Conservation (phyloP, 1,140 invertebrate genomes). For the Lasioglossum albipes region DNA sequence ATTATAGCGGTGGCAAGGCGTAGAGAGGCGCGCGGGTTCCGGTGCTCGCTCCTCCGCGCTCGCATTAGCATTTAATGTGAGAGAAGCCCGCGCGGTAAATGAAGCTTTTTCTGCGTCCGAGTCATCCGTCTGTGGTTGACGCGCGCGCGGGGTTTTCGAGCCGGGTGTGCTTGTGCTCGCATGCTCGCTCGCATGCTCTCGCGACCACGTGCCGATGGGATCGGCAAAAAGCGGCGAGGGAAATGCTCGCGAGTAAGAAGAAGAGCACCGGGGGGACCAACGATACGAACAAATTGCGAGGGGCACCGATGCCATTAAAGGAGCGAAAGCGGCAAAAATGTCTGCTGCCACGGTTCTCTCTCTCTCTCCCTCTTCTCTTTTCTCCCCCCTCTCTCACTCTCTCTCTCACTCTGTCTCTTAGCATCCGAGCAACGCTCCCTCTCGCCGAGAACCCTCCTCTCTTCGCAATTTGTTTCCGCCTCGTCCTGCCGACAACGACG, state of each 20-base stretch:
- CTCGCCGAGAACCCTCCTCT: conserved; percentile 29
- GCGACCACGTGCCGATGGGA: conserved; percentile 47
- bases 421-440: background rate
- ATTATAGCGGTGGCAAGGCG: conserved; percentile 6
- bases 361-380: too few relatives aligned
- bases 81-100: background rate
- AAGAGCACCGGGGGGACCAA: conserved; percentile 32
- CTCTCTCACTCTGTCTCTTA: background rate
- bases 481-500: background rate
- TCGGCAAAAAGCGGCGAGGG: conserved; percentile 48
- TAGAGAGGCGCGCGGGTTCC: background rate
- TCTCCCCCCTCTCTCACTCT: background rate
- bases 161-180: background rate
- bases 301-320: conserved; percentile 72
- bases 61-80: conserved; percentile 34
- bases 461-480: conserved; percentile 54
- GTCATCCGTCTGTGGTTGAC: background rate
- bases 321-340: conserved; percentile 76
- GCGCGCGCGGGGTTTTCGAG: background rate
- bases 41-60: background rate
- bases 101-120: conserved; percentile 17
- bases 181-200: background rate
- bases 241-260: conserved; percentile 39
- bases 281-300: conserved; percentile 68
- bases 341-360: conserved; percentile 15